Evolutionary conservation across 2,888 invertebrate species (phyloP).

Genomic region (Ecdyonurus torrentis): DNA sequence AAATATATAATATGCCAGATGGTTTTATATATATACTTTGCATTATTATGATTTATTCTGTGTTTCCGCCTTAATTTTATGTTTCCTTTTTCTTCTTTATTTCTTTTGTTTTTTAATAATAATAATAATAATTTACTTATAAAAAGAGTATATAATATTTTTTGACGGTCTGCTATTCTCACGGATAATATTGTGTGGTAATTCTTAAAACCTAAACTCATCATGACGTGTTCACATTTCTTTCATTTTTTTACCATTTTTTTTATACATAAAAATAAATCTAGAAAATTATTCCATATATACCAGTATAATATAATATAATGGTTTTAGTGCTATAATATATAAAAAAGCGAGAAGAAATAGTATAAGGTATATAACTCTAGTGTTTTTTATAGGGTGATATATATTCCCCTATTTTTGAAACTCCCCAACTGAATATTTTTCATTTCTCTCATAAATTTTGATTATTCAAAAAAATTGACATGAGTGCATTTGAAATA

Average conservation of each 20-base stretch:
- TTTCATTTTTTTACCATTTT: not conserved
- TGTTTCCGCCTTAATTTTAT: not conserved
- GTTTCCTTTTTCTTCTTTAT: not conserved
- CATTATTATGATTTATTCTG: not conserved
- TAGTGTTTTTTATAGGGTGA: not conserved
- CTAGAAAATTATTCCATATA: not conserved
- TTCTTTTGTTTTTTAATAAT: not conserved
- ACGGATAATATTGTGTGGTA: not conserved
- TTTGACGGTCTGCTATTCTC: not conserved
- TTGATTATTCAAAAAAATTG: slow-evolving; percentile 14
- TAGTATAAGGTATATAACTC: not conserved
- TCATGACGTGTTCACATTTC: not conserved
- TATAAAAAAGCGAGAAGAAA: too few relatives aligned
- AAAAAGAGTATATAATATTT: not conserved
- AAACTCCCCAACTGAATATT: not conserved
- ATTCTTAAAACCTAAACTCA: not conserved
- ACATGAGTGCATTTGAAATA: slow-evolving; percentile 7
- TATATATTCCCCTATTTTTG: not conserved
- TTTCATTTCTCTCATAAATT: slow-evolving; percentile 11
- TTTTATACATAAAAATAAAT: not conserved
- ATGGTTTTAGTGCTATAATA: too few relatives aligned
- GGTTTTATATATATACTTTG: not conserved
- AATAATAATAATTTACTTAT: not conserved
- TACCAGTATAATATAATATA: not conserved
- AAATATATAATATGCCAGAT: not conserved